Evolutionary conservation across 2,888 invertebrate species (phyloP), one percentile per base, ranked within the genome.

Genomic region (Chymomyza amoena): DNA sequence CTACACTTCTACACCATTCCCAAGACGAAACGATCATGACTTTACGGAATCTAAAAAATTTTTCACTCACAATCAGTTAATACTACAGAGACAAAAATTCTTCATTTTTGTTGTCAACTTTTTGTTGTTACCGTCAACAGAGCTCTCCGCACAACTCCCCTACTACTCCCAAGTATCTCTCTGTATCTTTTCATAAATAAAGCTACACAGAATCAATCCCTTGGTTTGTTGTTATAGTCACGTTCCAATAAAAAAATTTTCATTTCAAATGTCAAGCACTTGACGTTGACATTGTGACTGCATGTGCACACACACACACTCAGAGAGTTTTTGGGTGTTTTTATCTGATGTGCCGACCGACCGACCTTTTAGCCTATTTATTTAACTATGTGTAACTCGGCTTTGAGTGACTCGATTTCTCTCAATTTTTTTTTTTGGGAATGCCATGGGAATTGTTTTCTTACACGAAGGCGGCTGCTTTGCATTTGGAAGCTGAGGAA

Each of bases 141-240:
- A 45, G 39, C 39, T 45, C 39, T 45, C 39, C 39, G 39, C 39
- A 45, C 39, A 45, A 13, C 39, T 63, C 51, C 57, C 63, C 64
- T 69, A 79, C 64, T 69, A 79, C 74, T 78, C 84, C 81, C 81
- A 75, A n/a, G n/a, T n/a, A n/a, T n/a, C n/a, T n/a, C n/a, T n/a
- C n/a, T n/a, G 70, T 75, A 73, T 73, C 73, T 83, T 64, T 39
- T 57, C 50, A 45, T 45, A 45, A 45, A 45, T 45, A 61, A 51
- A 66, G 56, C 20, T 60, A 60, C 16, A 60, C 16, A 60, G 25
- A 57, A 57, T 61, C 73, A 81, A 75, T 83, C 86, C 75, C 81
- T 72, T 50, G 63, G 62, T 77, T 77, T 64, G 68, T 70, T 70
- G 77, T 78, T 74, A 76, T 71, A 74, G 77, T 78, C 78, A 79